Evolutionary conservation across 2,888 invertebrate genomes (phyloP).

Genomic region (Drosophila parthenogenetica): DNA sequence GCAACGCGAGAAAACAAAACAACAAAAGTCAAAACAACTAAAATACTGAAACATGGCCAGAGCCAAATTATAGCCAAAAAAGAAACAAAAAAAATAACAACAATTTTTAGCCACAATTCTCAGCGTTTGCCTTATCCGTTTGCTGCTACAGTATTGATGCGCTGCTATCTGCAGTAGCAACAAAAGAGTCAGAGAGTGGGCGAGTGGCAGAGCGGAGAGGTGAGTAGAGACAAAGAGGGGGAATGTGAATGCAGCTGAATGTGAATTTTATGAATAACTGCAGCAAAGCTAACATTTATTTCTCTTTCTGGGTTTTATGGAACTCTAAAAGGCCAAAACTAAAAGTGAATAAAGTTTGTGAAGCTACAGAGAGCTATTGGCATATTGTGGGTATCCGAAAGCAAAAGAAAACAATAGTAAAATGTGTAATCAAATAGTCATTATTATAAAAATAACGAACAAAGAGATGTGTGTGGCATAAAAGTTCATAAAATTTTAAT

Average conservation of each 20-base stretch:
- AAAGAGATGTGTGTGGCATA: too few species aligned
- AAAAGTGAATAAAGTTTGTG: too few species aligned
- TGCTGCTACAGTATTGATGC: constrained; percentile 6
- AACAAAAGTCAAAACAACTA: constrained; percentile 26
- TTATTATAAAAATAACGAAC: too few species aligned
- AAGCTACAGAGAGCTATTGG: too few species aligned
- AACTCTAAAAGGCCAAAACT: not conserved
- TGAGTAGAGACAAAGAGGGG: not conserved
- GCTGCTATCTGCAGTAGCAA: constrained; percentile 2
- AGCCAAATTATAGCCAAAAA: constrained; percentile 53
- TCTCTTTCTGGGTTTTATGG: not conserved
- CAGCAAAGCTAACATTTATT: not conserved
- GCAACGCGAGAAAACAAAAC: constrained; percentile 43
- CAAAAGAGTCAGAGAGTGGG: not conserved
- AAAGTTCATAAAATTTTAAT: too few species aligned
- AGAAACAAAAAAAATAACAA: constrained; percentile 30
- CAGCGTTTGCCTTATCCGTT: not conserved
- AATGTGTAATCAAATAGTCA: too few species aligned
- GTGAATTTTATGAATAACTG: constrained; percentile 18
- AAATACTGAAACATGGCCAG: constrained; percentile 30
- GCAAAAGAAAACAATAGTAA: too few species aligned
- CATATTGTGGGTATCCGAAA: too few species aligned
- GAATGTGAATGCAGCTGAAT: not conserved
- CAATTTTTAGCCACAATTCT: constrained; percentile 38
- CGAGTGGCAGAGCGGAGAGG: not conserved